A percentile compares a stretch with the other conserved stretches of the same genome.
Evolutionary conservation across 2,888 invertebrate genomes (phyloP).

Genomic region (Lissocephala sabroskyi): DNA sequence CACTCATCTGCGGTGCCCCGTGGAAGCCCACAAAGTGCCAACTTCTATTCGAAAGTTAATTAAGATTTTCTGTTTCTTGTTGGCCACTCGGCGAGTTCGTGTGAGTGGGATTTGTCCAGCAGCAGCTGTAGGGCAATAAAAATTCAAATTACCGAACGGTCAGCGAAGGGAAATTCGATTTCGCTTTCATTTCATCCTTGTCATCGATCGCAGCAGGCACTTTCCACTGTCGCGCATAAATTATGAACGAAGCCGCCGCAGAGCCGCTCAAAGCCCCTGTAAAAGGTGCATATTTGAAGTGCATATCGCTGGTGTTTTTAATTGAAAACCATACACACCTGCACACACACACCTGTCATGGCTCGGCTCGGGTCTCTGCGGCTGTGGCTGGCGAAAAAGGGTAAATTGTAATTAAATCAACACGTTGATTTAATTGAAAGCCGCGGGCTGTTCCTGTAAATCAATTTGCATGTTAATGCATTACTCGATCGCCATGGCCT

Average conservation of each 20-base stretch:
- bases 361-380: background rate
- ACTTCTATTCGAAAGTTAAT: conserved; percentile 28
- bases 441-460: conserved; percentile 1
- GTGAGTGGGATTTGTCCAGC: too few relatives aligned
- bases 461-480: conserved; percentile 40
- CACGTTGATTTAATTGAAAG: conserved; percentile 51
- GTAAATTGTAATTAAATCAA: conserved; percentile 50
- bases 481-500: too few relatives aligned
- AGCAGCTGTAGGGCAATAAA: too few relatives aligned
- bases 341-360: too few relatives aligned
- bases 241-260: conserved; percentile 34
- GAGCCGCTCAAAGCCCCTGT: background rate
- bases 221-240: conserved; percentile 30
- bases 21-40: conserved; percentile 13
- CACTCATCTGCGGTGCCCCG: background rate
- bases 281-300: conserved; percentile 1
- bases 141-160: too few relatives aligned
- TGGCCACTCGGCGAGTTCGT: too few relatives aligned
- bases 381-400: conserved; percentile 10
- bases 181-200: too few relatives aligned
- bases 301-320: conserved; percentile 52
- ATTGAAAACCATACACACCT: conserved; percentile 32
- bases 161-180: too few relatives aligned
- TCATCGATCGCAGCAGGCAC: too few relatives aligned
- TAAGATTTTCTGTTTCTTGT: conserved; percentile 11